Base-by-base conservation (phyloP, 2,888 invertebrate species). In the Corythucha ciliata region DNA sequence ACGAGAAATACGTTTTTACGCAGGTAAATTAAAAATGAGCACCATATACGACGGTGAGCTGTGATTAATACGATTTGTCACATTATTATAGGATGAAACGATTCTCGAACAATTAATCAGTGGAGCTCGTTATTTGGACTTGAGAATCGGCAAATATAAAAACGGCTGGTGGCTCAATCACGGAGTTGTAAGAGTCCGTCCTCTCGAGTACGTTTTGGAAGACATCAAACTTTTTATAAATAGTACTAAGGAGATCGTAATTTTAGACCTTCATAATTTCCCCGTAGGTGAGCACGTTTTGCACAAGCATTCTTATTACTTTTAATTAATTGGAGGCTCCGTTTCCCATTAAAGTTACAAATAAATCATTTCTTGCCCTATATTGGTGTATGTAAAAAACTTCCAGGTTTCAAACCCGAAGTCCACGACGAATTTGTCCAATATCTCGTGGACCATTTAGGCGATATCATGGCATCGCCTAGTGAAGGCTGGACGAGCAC, bases 61-160 rank as follows among this genome's bases (percentile, higher is more conserved):
- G n/a, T n/a, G n/a, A n/a, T n/a, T n/a, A n/a, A n/a, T n/a, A n/a
- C n/a, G 18, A 39, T 37, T 44, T 37, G 10, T 8, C 7, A 34
- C 4, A 3, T 22, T 37, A 27, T 36, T 18, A 4, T 67, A 75
- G 67, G 77, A 79, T 57, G 76, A 77, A 59, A 71, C 73, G 61
- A 67, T 79, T 34, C 67, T 73, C 39, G 69, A 70, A 1, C 80
- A 80, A 63, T 63, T 80, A 48, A 69, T 77, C 60, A 74, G 76
- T 57, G 80, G 80, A 1, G 72, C 72, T 3, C 68, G 80, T 42
- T 78, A 77, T 61, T 65, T 79, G 59, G 79, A 79, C 62, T 70
- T 79, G 32, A 69, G 79, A 22, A 70, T 78, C 14, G 77, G 74
- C 12, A 70, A 73, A 61, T 75, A 76, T 63, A 40, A 63, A 60